A percentile compares a stretch with the other conserved stretches of the same genome.
Evolutionary conservation across 2,888 invertebrate genomes (phyloP).

Genomic region (Zygogramma bicolorata): DNA sequence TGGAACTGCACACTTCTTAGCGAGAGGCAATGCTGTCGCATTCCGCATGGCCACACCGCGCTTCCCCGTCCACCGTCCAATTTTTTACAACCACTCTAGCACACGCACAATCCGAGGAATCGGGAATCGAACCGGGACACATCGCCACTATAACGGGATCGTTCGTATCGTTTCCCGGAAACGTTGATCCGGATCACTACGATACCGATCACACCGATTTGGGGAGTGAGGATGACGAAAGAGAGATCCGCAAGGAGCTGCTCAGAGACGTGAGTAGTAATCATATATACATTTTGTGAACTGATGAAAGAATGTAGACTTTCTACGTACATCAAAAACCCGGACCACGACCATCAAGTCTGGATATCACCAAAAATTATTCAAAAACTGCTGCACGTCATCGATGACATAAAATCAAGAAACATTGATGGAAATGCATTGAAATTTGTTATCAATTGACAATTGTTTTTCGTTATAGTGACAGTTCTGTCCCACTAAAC

Average conservation of each 20-base stretch:
- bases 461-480: no score
- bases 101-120: slow-evolving; percentile 69
- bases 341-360: no score
- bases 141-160: slow-evolving; percentile 82
- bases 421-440: no score
- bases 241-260: slow-evolving; percentile 80
- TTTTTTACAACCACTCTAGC: slow-evolving; percentile 59
- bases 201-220: slow-evolving; percentile 86
- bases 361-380: no score
- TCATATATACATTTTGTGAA: background rate
- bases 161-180: slow-evolving; percentile 69
- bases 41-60: slow-evolving; percentile 65
- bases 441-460: no score
- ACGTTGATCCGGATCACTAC: slow-evolving; percentile 73
- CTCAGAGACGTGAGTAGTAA: slow-evolving; percentile 80
- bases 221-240: slow-evolving; percentile 84
- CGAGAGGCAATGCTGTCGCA: slow-evolving; percentile 61
- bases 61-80: slow-evolving; percentile 64
- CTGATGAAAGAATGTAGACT: background rate
- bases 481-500: no score
- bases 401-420: no score
- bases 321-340: background rate
- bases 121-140: slow-evolving; percentile 75
- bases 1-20: background rate
- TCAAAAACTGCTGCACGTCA: no score